Conservation (phyloP, 1,140 invertebrate genomes). For the Eupristina koningsbergeri region DNA sequence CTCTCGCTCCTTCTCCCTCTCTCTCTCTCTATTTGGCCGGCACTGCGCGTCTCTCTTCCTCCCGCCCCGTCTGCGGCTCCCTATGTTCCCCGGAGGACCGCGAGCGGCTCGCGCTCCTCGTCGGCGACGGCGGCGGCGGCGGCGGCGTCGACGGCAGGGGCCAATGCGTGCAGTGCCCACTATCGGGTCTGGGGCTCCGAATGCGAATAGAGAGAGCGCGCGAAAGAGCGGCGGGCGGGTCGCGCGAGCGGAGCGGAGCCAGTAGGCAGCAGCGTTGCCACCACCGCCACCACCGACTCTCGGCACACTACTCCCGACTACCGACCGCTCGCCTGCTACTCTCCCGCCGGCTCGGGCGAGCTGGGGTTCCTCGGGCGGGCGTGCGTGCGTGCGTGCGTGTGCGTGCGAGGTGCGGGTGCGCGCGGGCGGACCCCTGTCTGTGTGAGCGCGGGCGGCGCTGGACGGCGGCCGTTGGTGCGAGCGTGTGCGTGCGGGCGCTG, state of each 20-base stretch:
- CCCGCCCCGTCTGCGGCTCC: too few relatives aligned
- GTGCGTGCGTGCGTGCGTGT: neutral
- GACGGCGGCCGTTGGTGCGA: neutral
- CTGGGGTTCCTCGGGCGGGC: neutral
- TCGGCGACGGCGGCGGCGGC: neutral
- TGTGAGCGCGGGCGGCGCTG: neutral
- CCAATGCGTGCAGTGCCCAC: conserved; percentile 10
- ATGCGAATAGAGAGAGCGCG: conserved; percentile 20
- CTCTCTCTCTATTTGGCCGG: neutral
- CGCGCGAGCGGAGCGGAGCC: conserved; percentile 26
- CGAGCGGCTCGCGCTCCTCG: neutral
- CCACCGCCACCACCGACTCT: conserved; percentile 52
- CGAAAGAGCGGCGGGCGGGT: conserved; percentile 32
- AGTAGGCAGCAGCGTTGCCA: conserved; percentile 51
- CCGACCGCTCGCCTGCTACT: neutral
- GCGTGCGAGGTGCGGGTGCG: neutral
- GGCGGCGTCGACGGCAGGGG: neutral
- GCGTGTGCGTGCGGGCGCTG: too few relatives aligned
- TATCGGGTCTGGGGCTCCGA: conserved; percentile 11
- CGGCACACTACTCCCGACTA: conserved; percentile 17
- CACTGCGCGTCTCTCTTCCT: too few relatives aligned
- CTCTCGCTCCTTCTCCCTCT: conserved; percentile 3
- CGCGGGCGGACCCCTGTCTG: neutral
- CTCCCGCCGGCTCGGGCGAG: neutral
- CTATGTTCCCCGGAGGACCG: neutral